Percentiles rank a stretch among this genome's conserved stretches.
phyloP scores from a whole-genome alignment of 2,888 invertebrate genomes.

The Ectropis crepuscularia region DNA sequence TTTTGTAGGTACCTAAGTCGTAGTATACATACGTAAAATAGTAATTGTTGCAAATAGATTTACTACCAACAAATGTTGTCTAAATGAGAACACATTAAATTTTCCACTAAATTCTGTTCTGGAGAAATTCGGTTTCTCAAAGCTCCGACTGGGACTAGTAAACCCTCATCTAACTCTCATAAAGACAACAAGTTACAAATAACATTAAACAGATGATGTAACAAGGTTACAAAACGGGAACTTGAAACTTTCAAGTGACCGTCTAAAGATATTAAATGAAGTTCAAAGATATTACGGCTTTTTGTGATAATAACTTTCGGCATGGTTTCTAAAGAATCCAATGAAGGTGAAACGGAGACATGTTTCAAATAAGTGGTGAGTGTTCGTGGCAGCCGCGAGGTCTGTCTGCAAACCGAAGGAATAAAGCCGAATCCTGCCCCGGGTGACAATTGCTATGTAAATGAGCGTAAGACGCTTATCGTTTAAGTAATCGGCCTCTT shows the following conservation, averaged over 20 bases:
- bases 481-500: slow-evolving; percentile 51
- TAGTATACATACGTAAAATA: too few relatives aligned
- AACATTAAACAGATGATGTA: too few relatives aligned
- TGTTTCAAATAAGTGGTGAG: slow-evolving; percentile 55
- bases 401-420: slow-evolving; percentile 18
- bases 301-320: not conserved
- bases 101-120: too few relatives aligned
- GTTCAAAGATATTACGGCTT: not conserved
- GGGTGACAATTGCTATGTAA: slow-evolving; percentile 68
- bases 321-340: slow-evolving; percentile 37
- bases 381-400: slow-evolving; percentile 25
- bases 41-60: too few relatives aligned
- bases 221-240: not conserved
- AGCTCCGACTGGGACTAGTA: too few relatives aligned
- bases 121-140: too few relatives aligned
- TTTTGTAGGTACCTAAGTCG: too few relatives aligned
- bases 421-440: slow-evolving; percentile 51
- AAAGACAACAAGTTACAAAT: too few relatives aligned
- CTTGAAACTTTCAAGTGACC: not conserved
- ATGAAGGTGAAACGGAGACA: slow-evolving; percentile 44
- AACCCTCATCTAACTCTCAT: too few relatives aligned
- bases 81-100: too few relatives aligned
- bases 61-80: too few relatives aligned
- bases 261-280: not conserved
- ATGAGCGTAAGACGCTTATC: slow-evolving; percentile 52